Conservation (phyloP, 2,888 invertebrate species). For the Trissonchulus latispiculum region DNA sequence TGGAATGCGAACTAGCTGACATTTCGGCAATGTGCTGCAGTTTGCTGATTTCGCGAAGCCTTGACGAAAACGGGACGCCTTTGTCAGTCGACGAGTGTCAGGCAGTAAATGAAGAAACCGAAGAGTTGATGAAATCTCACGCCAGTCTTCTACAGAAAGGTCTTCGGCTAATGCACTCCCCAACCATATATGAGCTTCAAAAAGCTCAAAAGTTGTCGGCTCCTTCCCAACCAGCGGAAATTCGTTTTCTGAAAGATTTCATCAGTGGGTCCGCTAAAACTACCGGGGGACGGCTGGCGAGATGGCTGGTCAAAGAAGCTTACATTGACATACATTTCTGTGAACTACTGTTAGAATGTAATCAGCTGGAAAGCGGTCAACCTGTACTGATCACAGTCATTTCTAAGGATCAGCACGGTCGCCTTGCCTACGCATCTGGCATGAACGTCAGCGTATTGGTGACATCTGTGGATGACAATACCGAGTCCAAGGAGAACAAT, state of each 20-base stretch:
- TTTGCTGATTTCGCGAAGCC: conserved; percentile 53
- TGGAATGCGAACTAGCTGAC: conserved; percentile 81
- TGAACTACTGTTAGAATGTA: conserved; percentile 63
- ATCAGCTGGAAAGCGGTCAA: conserved; percentile 62
- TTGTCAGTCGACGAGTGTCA: too few species aligned
- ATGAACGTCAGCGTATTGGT: conserved; percentile 57
- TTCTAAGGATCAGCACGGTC: conserved; percentile 82
- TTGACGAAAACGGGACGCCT: too few species aligned
- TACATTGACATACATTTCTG: conserved; percentile 58
- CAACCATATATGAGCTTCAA: conserved; percentile 76
- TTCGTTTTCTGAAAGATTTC: conserved; percentile 81
- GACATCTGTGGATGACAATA: neutral
- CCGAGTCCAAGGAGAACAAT: neutral
- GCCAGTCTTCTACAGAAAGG: conserved; percentile 68
- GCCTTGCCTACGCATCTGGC: conserved; percentile 69
- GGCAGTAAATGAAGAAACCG: conserved; percentile 3
- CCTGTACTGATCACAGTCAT: conserved; percentile 68
- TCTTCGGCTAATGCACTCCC: conserved; percentile 71
- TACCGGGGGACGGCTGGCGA: conserved; percentile 77
- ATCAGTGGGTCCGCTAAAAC: conserved; percentile 74
- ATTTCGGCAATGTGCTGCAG: conserved; percentile 83
- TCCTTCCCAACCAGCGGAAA: conserved; percentile 62
- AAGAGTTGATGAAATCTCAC: conserved; percentile 27
- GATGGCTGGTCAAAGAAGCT: conserved; percentile 87
- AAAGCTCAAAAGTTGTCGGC: conserved; percentile 71